A percentile compares a stretch with the other conserved stretches of the same genome.
Conservation (phyloP, 2,797 vertebrate genomes). For the Enteromius treurensis region DNA sequence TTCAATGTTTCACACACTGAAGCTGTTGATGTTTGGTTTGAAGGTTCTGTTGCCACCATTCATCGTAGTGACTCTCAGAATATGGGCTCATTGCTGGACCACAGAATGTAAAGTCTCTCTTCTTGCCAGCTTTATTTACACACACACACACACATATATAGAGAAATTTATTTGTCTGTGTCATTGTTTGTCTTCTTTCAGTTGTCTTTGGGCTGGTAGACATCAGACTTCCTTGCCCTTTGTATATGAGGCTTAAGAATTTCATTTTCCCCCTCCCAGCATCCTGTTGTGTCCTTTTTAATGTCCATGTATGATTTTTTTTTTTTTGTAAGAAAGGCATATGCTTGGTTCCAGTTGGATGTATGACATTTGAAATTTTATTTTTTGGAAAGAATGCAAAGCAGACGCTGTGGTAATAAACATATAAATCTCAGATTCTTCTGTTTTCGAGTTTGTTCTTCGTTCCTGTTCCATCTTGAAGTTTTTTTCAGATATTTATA, state of each 20-base stretch:
- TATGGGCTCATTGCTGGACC: conserved; percentile 66
- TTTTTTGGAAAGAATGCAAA: conserved; percentile 62
- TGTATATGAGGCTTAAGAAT: conserved; percentile 61
- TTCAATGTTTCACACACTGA: conserved; percentile 7
- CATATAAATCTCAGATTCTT: conserved; percentile 47
- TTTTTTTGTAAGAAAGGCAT: conserved; percentile 69
- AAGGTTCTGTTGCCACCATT: conserved; percentile 60
- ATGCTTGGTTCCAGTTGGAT: conserved; percentile 65
- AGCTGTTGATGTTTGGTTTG: conserved; percentile 24
- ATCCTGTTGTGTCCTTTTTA: conserved; percentile 69
- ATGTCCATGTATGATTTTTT: conserved; percentile 63
- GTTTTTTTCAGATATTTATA: neutral
- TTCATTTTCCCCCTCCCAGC: conserved; percentile 61
- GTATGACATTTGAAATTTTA: conserved; percentile 48
- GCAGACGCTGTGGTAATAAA: conserved; percentile 65
- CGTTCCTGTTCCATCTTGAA: neutral
- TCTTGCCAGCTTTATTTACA: conserved; percentile 59
- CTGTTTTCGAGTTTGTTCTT: conserved; percentile 46
- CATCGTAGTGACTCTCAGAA: conserved; percentile 61
- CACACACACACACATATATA: conserved; percentile 60
- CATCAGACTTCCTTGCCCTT: conserved; percentile 67
- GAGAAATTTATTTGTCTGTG: conserved; percentile 68
- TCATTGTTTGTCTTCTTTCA: conserved; percentile 52
- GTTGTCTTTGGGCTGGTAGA: conserved; percentile 62
- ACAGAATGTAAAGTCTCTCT: conserved; percentile 75